These are phyloP conservation scores for Chionoecetes opilio DNA, from an alignment of 1,140 invertebrate genomes.

Conservation along the genomic window DNA sequence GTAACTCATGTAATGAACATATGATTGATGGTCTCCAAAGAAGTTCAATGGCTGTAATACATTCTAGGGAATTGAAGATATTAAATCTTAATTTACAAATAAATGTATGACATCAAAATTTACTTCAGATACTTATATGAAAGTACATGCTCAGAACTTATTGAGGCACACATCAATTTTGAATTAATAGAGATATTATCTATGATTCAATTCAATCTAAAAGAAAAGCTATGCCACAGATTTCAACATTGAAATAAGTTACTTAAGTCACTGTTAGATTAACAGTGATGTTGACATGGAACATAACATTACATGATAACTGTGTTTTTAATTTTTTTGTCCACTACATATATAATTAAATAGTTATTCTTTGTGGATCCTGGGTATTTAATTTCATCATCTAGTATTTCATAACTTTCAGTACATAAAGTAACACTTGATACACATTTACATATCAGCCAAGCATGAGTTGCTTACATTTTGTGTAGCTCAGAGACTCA, in stretches of 20 bases:
- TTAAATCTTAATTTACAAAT: not conserved
- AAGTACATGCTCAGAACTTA: not conserved
- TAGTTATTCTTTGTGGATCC: constrained; percentile 19
- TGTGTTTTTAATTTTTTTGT: not conserved
- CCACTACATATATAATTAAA: not conserved
- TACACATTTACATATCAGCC: not conserved
- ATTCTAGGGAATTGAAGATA: not conserved
- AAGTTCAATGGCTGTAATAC: not conserved
- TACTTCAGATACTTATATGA: not conserved
- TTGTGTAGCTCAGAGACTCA: constrained; percentile 28
- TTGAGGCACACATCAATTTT: not conserved
- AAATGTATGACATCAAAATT: no score
- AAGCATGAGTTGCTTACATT: constrained; percentile 21
- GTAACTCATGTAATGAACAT: not conserved
- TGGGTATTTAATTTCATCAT: not conserved
- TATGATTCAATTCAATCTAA: not conserved
- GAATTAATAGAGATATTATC: not conserved
- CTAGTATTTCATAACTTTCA: not conserved
- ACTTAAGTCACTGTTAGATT: constrained; percentile 10
- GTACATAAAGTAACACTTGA: not conserved
- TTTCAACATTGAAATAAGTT: not conserved
- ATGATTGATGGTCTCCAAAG: not conserved
- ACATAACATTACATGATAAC: not conserved
- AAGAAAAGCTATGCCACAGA: not conserved
- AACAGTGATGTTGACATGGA: constrained; percentile 1